Evolutionary conservation across 2,888 invertebrate species (phyloP), one percentile per base, ranked within the genome.

Genomic region (Zonitis immaculata): DNA sequence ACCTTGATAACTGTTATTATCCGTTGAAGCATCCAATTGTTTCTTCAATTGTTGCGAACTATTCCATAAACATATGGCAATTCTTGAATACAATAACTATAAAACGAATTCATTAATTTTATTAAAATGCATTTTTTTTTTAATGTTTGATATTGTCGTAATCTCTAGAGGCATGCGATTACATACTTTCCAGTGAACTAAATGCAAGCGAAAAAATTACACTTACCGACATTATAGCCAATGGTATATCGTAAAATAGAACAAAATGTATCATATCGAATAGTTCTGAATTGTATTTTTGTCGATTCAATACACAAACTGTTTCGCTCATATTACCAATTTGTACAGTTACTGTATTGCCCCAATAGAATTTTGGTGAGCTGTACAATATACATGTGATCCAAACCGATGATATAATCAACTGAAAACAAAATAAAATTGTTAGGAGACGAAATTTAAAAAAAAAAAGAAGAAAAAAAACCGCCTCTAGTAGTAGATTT

Each of bases 41-140:
- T 79, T 77, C 59, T 85, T 83, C 30, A 86, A 74, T 1, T 84
- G 83, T 51, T 84, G 80, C 1, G 86, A 86, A 65, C 88, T 88
- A 76, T 81, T 84, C 92, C 93, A 94, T 32, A 95, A 76, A 0
- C 88, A 87, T 20, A 91, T 82, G 3, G 91, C 92, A 51, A 95
- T 93, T 66, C 87, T 82, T 28, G 89, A 88, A 72, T 95, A 95
- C 28, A 93, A 78, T 35, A 89, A 80, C 87, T 87, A 72, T 28
- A 67, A 68, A 48, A 49, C n/a, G n/a, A n/a, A n/a, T n/a, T n/a
- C n/a, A n/a, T n/a, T n/a, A n/a, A n/a, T n/a, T n/a, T n/a, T n/a
- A n/a, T n/a, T n/a, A n/a, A n/a, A n/a, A n/a, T n/a, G n/a, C n/a
- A n/a, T n/a, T n/a, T n/a, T n/a, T n/a, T n/a, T n/a, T n/a, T n/a